Evolutionary conservation across 2,888 invertebrate species (phyloP), one percentile per base, ranked within the genome.

Genomic region (Monoplex corrugatus): DNA sequence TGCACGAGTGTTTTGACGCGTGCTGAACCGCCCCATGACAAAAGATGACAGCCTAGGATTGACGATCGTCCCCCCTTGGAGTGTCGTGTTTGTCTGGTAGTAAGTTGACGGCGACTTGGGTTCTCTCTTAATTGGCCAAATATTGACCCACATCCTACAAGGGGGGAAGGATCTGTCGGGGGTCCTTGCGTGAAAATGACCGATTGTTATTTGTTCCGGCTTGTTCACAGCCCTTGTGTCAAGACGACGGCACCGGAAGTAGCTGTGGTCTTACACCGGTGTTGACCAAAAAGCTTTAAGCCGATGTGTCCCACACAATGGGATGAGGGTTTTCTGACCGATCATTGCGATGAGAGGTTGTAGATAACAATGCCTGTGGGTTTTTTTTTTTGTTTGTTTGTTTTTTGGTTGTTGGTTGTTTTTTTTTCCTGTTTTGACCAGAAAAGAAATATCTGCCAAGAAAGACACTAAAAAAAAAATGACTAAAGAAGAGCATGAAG

Each of bases 151-250:
- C 72, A 72, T n/a, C 28, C n/a, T n/a, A 23, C 23, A 28, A 23
- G 19, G 28, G 19, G 23, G 8, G 13, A 6, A 8, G 68, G n/a
- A 13, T 50, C 50, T 50, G 50, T 16, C 16, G 38, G 35, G 72
- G 72, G 32, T 19, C 35, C 72, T 32, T 35, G 19, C 72, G 35
- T 72, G 10, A 72, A 72, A 72, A 35, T 72, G 72, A 72, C 72
- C 35, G 72, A 72, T 72, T 72, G 72, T 32, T 35, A 35, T 72
- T 72, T 72, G 72, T 72, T 72, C 72, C 72, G 72, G 72, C 32
- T 72, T 72, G 6, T 0, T 1, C n/a, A n/a, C n/a, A n/a, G n/a
- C n/a, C n/a, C n/a, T 13, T 50, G 50, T 68, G 63, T n/a, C n/a
- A n/a, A n/a, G n/a, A 28, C n/a, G 23, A 6, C 63, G 23, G 19